phyloP scores from a whole-genome alignment of 2,888 invertebrate species.

The Dorcus parallelipipedus region DNA sequence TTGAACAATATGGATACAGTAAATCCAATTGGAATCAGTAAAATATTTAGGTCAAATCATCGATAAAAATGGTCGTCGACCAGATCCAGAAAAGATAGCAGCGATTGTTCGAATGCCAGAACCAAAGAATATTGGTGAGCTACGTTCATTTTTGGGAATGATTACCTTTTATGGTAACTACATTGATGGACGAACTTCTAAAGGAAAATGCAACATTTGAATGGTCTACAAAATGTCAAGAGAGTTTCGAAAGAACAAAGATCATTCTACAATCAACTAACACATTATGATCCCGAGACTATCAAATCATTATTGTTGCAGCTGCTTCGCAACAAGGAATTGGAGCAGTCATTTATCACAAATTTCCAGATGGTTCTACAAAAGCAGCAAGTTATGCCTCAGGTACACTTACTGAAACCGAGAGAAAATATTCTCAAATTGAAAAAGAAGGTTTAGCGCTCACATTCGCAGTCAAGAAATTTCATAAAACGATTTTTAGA shows the following conservation, averaged over 20 bases:
- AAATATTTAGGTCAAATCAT: too few species aligned
- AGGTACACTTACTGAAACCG: neutral
- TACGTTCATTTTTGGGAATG: neutral
- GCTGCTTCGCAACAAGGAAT: too few species aligned
- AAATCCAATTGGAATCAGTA: too few species aligned
- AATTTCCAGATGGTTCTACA: neutral
- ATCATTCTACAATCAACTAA: constrained; percentile 4
- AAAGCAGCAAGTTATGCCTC: neutral
- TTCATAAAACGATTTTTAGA: constrained; percentile 3
- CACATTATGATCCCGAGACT: constrained; percentile 9
- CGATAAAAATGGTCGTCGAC: neutral
- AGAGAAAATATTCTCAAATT: constrained; percentile 1
- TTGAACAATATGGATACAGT: too few species aligned
- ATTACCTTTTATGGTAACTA: neutral
- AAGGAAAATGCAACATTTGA: neutral
- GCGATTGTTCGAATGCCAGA: constrained; percentile 4
- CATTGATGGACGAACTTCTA: constrained; percentile 5
- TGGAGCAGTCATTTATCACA: neutral
- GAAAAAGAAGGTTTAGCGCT: constrained; percentile 9
- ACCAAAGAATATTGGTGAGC: constrained; percentile 5
- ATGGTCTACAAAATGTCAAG: neutral
- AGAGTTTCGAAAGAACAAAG: constrained; percentile 1
- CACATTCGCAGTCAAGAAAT: constrained; percentile 4
- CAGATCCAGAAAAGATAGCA: constrained; percentile 8
- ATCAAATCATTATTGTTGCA: neutral